Evolutionary conservation across 2,797 vertebrate species (phyloP).

Genomic region (Emys orbicularis): DNA sequence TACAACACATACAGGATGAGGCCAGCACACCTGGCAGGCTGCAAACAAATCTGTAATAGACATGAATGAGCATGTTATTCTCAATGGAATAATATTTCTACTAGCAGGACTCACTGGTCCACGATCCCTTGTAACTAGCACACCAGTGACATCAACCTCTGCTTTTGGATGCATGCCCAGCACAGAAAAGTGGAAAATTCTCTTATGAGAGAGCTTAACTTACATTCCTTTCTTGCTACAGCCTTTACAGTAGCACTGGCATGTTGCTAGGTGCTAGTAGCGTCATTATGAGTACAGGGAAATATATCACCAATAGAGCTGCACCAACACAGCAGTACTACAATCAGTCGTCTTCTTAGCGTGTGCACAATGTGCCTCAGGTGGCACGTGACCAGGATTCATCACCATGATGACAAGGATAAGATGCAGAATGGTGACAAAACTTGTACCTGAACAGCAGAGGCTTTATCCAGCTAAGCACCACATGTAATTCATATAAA

Average conservation of each 20-base stretch:
- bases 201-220: slow-evolving; percentile 34
- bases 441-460: neutral
- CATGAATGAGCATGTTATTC: slow-evolving; percentile 18
- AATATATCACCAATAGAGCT: slow-evolving; percentile 28
- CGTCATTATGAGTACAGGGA: neutral
- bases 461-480: neutral
- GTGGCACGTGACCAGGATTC: no score
- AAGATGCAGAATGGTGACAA: neutral
- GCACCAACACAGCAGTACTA: neutral
- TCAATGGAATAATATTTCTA: neutral
- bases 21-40: slow-evolving; percentile 16
- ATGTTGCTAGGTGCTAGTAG: slow-evolving; percentile 52
- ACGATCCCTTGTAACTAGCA: slow-evolving; percentile 29
- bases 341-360: neutral
- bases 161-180: slow-evolving; percentile 36
- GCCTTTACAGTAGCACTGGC: slow-evolving; percentile 13
- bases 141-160: slow-evolving; percentile 24
- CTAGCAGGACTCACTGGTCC: slow-evolving; percentile 13
- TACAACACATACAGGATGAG: neutral
- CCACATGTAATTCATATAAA: neutral
- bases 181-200: slow-evolving; percentile 51
- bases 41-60: slow-evolving; percentile 46
- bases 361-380: no score
- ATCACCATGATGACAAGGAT: neutral
- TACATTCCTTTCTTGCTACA: slow-evolving; percentile 45